Evolutionary conservation across 2,888 invertebrate species (phyloP).

Genomic region (Epiblema foenella): DNA sequence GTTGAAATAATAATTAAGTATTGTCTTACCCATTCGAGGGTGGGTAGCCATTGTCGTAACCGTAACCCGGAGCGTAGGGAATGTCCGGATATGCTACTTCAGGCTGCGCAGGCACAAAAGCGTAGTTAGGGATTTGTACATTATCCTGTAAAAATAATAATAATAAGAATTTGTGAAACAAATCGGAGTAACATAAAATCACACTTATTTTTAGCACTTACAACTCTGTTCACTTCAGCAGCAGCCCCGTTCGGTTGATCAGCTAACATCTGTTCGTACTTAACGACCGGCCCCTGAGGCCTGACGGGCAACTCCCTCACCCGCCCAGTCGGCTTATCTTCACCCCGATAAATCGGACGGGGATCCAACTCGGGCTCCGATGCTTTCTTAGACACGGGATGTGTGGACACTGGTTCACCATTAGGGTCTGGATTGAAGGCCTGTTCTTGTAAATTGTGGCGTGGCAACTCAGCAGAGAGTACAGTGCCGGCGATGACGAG

Average conservation of each 20-base stretch:
- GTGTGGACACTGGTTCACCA: constrained; percentile 57
- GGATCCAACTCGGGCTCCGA: constrained; percentile 51
- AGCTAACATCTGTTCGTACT: constrained; percentile 73
- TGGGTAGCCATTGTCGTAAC: constrained; percentile 65
- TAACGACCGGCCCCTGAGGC: constrained; percentile 62
- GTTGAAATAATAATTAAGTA: background rate
- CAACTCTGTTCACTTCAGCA: constrained; percentile 69
- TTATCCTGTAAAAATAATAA: constrained; percentile 64
- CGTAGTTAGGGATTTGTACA: constrained; percentile 61
- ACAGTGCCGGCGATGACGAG: constrained; percentile 56
- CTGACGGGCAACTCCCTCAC: constrained; percentile 69
- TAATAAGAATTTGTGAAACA: constrained; percentile 4
- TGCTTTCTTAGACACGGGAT: constrained; percentile 60
- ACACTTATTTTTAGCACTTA: constrained; percentile 55
- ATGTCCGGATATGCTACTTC: constrained; percentile 75
- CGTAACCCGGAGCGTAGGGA: constrained; percentile 76
- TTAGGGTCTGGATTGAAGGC: constrained; percentile 61
- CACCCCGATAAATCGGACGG: constrained; percentile 70
- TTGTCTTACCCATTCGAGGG: constrained; percentile 61
- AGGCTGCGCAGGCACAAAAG: constrained; percentile 59
- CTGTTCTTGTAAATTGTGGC: constrained; percentile 57
- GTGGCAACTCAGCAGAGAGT: constrained; percentile 66
- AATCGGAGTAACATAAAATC: background rate
- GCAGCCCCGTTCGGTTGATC: constrained; percentile 62
- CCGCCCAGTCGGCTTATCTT: constrained; percentile 60